Evolutionary conservation across 2,888 invertebrate genomes (phyloP).

Genomic region (Aphrophora alni): DNA sequence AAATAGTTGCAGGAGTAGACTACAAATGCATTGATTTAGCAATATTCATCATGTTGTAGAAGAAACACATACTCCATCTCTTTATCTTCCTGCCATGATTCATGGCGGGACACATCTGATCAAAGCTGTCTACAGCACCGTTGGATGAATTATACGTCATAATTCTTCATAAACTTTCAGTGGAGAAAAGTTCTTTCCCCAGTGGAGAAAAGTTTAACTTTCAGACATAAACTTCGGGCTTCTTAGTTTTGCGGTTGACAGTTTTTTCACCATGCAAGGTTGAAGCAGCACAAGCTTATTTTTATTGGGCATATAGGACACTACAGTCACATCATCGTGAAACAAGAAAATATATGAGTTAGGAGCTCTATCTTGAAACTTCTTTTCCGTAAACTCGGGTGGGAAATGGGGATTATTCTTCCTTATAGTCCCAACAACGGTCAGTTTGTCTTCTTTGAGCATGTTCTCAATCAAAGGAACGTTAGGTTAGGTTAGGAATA

Average conservation of each 20-base stretch:
- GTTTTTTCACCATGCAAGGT: constrained; percentile 47
- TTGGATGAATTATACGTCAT: constrained; percentile 50
- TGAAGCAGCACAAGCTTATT: constrained; percentile 48
- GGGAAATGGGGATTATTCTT: no score
- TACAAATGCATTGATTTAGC: constrained; percentile 47
- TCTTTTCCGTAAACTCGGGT: no score
- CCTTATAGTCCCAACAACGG: no score
- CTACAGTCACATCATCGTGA: no score
- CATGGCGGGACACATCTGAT: constrained; percentile 49
- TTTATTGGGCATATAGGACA: constrained; percentile 47
- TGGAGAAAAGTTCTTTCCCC: no score
- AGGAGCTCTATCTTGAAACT: no score
- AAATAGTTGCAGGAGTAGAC: constrained; percentile 24
- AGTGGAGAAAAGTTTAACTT: no score
- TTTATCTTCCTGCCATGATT: constrained; percentile 46
- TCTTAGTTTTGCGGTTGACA: constrained; percentile 46
- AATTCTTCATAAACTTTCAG: no score
- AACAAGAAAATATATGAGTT: no score
- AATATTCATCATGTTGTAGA: constrained; percentile 49
- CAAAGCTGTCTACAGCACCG: constrained; percentile 50
- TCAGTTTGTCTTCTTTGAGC: no score
- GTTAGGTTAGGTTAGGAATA: constrained; percentile 45
- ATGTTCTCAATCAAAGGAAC: constrained; percentile 44
- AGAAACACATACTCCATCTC: constrained; percentile 49
- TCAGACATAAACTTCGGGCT: constrained; percentile 49